A percentile compares a stretch with the other conserved stretches of the same genome.
These are phyloP conservation scores for Beaufortia kweichowensis DNA, from an alignment of 2,113 vertebrate genomes.

Conservation along the genomic window DNA sequence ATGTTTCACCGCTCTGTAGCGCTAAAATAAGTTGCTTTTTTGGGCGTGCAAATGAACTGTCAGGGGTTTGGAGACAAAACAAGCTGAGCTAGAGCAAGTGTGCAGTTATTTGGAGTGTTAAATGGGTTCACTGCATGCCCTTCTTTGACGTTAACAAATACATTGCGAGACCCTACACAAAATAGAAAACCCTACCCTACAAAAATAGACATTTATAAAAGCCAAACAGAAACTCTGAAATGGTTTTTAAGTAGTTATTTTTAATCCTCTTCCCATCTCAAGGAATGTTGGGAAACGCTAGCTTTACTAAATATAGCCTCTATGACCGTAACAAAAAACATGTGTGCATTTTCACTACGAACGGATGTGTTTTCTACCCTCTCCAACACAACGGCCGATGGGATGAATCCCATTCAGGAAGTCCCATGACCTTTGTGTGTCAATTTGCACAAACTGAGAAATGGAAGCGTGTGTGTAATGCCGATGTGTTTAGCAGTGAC, in stretches of 20 bases:
- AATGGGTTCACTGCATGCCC: background rate
- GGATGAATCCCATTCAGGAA: slow-evolving; percentile 49
- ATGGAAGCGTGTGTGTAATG: slow-evolving; percentile 27
- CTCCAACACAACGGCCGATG: slow-evolving; percentile 38
- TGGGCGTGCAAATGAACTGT: slow-evolving; percentile 21
- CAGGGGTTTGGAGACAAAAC: background rate
- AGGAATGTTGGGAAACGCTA: slow-evolving; percentile 11
- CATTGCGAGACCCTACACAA: background rate
- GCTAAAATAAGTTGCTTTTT: slow-evolving; percentile 21
- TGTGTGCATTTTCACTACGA: slow-evolving; percentile 11
- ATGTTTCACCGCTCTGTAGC: background rate
- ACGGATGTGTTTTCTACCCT: slow-evolving; percentile 20
- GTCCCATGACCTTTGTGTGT: slow-evolving; percentile 50
- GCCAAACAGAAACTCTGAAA: no score
- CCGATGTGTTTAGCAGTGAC: slow-evolving; percentile 10
- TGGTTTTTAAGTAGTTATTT: slow-evolving; percentile 1
- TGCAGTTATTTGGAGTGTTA: background rate
- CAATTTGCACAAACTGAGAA: slow-evolving; percentile 21
- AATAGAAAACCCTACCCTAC: no score
- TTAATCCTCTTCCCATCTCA: background rate
- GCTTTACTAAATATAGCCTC: slow-evolving; percentile 13
- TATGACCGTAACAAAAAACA: background rate
- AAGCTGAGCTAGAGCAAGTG: background rate
- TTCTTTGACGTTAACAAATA: background rate
- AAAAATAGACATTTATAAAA: no score